Conservation (phyloP, 2,888 invertebrate genomes). For the Seira sanloemensis region DNA sequence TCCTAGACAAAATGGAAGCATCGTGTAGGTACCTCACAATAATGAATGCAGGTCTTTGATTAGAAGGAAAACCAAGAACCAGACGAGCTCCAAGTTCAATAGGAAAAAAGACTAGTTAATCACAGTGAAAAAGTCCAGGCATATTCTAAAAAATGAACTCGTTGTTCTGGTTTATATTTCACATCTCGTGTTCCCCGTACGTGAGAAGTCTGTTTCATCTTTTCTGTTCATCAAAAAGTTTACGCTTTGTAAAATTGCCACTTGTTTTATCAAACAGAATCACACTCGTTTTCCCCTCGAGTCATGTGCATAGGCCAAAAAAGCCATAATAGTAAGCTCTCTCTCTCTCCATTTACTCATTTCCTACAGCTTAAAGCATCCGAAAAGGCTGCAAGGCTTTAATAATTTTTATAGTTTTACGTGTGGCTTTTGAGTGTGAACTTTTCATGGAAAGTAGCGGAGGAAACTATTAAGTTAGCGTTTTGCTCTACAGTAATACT, state of each 20-base stretch:
- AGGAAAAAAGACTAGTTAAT: not conserved
- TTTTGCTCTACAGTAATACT: conserved; percentile 9
- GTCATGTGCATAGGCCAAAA: not conserved
- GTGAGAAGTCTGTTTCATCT: not conserved
- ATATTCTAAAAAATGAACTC: not conserved
- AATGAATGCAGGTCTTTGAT: not conserved
- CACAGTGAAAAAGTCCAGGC: not conserved
- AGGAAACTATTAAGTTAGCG: conserved; percentile 29
- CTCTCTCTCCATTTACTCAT: too few relatives aligned
- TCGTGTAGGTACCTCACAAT: not conserved
- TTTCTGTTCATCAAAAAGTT: not conserved
- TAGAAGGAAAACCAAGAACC: not conserved
- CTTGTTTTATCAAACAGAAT: not conserved
- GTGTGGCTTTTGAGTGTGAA: not conserved
- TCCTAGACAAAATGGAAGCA: too few relatives aligned
- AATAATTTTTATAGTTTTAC: not conserved
- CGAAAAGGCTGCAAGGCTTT: not conserved
- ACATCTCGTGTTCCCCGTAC: not conserved
- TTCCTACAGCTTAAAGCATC: too few relatives aligned
- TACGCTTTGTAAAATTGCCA: not conserved
- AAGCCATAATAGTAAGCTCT: not conserved
- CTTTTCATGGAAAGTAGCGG: conserved; percentile 1
- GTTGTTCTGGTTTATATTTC: not conserved
- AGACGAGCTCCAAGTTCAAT: not conserved
- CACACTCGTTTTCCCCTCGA: not conserved